Base-by-base conservation (phyloP, 2,888 invertebrate genomes). In the Ernsta delagoae region DNA sequence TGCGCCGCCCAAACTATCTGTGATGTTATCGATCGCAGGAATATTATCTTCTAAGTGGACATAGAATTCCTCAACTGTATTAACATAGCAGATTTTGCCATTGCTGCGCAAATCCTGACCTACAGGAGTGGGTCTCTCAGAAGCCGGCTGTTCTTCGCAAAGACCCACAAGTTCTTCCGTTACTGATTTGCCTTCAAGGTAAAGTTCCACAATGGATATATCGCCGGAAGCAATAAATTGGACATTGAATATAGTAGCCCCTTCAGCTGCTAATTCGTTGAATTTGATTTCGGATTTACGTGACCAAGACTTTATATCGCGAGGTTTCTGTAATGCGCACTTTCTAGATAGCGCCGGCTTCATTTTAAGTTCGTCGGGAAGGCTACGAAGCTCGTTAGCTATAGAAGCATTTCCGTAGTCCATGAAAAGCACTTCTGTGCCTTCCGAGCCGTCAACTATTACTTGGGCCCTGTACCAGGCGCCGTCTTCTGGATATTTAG, bases 1-100 rank as follows among this genome's bases (percentile, higher is more conserved):
- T 5, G 94, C 93, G n/a, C 86, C 83, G 5, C 87, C 82, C 72
- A 96, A 85, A 73, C 90, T 92, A 56, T 95, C 94, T 0, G 94
- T 94, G n/a, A 96, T 93, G 78, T 94, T 94, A 77, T 96, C 95
- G 6, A 96, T 83, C 71, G 94, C 94, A 1, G 92, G 80, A 0
- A 93, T 86, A 11, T 93, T 89, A 65, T 94, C 94, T 60, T 95
- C 95, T 56, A 95, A 85, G 74, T 96, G 97, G 6, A 97, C 92
- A 88, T 96, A 97, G 82, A 97, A 97, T 74, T 97, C 96, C 34
- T 94, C 94, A 0, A 96, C 94, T 0, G 96, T 95, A 77, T 95
- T 95, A 0, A 95, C 91, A 76, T 96, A 95, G 77, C 96, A 95
- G 1, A 97, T 92, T 78, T 95, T 95, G 9, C 96, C 96, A 8